These are phyloP conservation scores for Furnarius figulus DNA, from an alignment of 2,113 vertebrate species.

Conservation along the genomic window DNA sequence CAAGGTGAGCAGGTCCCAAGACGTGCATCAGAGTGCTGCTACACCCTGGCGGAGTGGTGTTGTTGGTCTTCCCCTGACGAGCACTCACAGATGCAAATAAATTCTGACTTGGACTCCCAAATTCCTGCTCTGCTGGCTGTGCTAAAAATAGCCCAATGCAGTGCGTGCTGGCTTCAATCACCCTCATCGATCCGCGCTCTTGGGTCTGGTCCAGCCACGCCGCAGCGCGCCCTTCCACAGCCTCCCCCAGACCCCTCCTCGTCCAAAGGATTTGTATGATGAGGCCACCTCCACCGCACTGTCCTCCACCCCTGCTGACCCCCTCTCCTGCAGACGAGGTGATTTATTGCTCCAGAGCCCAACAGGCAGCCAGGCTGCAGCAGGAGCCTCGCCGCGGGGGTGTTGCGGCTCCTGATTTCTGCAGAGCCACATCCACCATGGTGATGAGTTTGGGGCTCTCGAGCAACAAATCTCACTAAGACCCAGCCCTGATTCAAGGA, in stretches of 20 bases:
- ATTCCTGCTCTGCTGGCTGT: conserved; percentile 21
- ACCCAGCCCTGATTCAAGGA: accelerated
- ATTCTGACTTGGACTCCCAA: conserved; percentile 50
- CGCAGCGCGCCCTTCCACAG: accelerated
- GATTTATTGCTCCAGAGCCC: background rate
- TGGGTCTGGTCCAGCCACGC: background rate
- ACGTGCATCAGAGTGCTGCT: accelerated
- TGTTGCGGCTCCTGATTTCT: background rate
- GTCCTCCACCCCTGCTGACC: background rate
- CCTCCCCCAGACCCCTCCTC: background rate
- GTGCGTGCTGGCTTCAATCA: conserved; percentile 4
- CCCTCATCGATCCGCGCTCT: conserved; percentile 1
- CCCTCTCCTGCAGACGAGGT: background rate
- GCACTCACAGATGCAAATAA: conserved; percentile 51
- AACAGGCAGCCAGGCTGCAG: background rate
- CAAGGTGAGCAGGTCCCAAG: background rate
- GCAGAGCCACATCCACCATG: background rate
- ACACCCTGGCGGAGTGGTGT: accelerated
- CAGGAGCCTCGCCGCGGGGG: accelerated
- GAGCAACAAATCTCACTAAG: accelerated
- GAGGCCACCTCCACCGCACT: accelerated
- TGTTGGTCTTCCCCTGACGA: background rate
- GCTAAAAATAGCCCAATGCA: conserved; percentile 56
- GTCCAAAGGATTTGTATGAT: accelerated
- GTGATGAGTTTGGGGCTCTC: background rate